Conservation (phyloP, 2,888 invertebrate species). For the Endotricha flammealis region DNA sequence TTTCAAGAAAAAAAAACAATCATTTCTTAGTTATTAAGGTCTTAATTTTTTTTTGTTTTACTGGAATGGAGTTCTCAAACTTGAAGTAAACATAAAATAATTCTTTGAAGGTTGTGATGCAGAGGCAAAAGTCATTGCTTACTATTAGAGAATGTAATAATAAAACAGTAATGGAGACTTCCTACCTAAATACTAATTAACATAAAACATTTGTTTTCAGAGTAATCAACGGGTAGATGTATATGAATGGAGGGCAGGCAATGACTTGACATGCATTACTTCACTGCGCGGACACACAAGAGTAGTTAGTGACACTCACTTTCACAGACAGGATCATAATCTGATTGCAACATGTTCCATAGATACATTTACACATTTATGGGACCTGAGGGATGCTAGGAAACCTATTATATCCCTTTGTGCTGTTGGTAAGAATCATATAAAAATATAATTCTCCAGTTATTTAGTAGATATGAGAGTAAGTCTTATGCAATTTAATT, state of each 20-base stretch:
- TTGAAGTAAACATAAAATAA: no score
- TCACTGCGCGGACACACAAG: conserved; percentile 89
- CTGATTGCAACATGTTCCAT: conserved; percentile 90
- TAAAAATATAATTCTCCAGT: background rate
- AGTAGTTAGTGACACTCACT: conserved; percentile 93
- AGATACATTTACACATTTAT: conserved; percentile 94
- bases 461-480: no score
- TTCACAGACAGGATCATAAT: conserved; percentile 83
- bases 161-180: no score
- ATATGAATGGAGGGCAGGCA: conserved; percentile 85
- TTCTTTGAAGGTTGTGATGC: no score
- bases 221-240: conserved; percentile 93
- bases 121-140: no score
- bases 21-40: no score
- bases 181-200: no score
- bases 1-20: no score
- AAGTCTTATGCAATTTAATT: no score
- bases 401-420: conserved; percentile 90
- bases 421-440: conserved; percentile 83
- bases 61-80: no score
- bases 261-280: conserved; percentile 83
- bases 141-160: no score
- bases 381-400: conserved; percentile 93
- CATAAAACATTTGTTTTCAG: conserved; percentile 76
- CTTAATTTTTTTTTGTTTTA: no score